Evolutionary conservation across 2,797 vertebrate genomes (phyloP), one percentile per base, ranked within the genome.

Genomic region (Chelon auratus): DNA sequence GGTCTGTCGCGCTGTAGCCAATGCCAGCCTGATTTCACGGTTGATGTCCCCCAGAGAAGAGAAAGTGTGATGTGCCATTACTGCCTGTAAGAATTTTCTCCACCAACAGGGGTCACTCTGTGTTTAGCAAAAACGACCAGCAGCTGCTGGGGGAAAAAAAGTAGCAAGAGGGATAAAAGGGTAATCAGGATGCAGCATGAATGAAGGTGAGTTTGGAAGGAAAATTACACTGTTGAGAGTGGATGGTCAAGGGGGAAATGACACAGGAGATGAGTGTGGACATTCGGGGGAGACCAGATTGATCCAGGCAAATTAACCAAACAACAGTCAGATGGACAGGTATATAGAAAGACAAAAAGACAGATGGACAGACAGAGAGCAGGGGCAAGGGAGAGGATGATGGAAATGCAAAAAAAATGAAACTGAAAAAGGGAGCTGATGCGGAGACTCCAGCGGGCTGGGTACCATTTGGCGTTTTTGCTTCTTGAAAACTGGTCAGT

Each of bases 31-130:
- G 93, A 94, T 94, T 95, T 95, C 92, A 93, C 80, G 89, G 67
- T 88, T 90, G 88, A 90, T 62, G 85, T 91, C 87, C 86, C 86
- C 86, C 77, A 73, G 78, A 89, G 90, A 78, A 73, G 84, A 89
- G 72, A 80, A 72, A 77, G 78, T 22, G 22, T 22, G 22, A 67
- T 84, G 75, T 84, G 81, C 70, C 48, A 50, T 75, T 60, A 52
- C 63, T 62, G 66, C 67, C 60, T 87, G 89, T 72, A 53, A 75
- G 56, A 14, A 62, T 52, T 45, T 36, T 54, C 26, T 53, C 72
- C 24, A 22, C 93, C 95, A 92, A 90, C 87, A 94, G 94, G 94
- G 94, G 95, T 89, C 94, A 93, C 90, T 95, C 81, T 85, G 77
- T 78, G 87, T 84, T 88, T 81, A 83, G 76, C 50, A 75, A 86